Evolutionary conservation across 1,140 invertebrate genomes (phyloP), one percentile per base, ranked within the genome.

Genomic region (Bombus consobrinus): DNA sequence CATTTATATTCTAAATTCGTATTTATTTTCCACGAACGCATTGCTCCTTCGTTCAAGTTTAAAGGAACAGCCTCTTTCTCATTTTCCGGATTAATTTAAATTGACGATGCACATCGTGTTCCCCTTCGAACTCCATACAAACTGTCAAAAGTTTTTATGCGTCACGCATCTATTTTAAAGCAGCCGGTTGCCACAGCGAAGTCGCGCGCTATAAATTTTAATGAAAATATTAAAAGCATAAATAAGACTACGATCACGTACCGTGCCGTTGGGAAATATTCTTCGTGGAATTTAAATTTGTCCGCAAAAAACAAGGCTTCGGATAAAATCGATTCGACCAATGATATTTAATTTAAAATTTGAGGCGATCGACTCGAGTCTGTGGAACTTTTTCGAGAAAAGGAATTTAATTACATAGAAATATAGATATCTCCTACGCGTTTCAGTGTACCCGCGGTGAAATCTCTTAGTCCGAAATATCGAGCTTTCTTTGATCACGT

Each of bases 101-200:
- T 84, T 79, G 76, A 2, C 66, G 76, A 79, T 79, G 76, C 64
- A 47, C 32, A 32, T 15, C 62, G 81, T 37, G 64, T 41, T 18
- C 41, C 83, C 83, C 53, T 77, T 47, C 83, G 76, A 62, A 79
- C 75, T 78, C 39, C 66, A 32, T 71, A 34, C 39, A 84, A 79
- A 71, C 47, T 79, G 83, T 79, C 83, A 25, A 41, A 84, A 84
- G 75, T 79, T 84, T 72, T 69, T 59, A 84, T 32, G 68, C 83
- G 76, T 69, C 53, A 78, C 83, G 83, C 76, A 72, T 72, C 76
- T 72, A 71, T 71, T 84, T 84, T 79, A 79, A 62, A 72, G 41
- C 41, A 13, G n/a, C 39, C 39, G 34, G 43, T 47, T 32, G 34
- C 41, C 43, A 34, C 81, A 34, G 15, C 18, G 12, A 74, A 75